phyloP scores from a whole-genome alignment of 2,113 vertebrate genomes.

The Hucho hucho region DNA sequence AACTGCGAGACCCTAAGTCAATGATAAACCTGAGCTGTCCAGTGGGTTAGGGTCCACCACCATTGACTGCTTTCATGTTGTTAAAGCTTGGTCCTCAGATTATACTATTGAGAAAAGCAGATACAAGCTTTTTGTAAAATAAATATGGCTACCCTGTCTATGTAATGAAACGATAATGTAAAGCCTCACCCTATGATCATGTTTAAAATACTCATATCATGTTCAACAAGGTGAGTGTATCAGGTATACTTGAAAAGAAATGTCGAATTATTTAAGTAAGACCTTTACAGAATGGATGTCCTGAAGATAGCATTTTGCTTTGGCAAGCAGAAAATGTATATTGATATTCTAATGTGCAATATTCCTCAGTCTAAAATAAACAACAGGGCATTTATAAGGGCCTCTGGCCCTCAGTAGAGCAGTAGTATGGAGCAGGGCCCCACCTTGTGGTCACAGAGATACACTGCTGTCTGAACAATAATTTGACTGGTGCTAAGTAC shows the following conservation, averaged over 20 bases:
- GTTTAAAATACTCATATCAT: no score
- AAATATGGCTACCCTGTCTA: no score
- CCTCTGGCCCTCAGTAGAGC: neutral
- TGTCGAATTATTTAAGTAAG: no score
- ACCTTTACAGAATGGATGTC: no score
- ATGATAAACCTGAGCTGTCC: neutral
- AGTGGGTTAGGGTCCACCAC: neutral
- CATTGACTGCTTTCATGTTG: neutral
- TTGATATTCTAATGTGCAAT: neutral
- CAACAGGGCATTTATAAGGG: neutral
- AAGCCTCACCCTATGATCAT: no score
- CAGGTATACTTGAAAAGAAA: no score
- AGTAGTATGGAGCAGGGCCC: conserved; percentile 45
- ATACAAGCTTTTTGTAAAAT: no score
- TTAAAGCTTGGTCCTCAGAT: neutral
- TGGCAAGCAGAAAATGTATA: neutral
- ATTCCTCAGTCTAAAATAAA: neutral
- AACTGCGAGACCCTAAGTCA: neutral
- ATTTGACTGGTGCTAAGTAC: no score
- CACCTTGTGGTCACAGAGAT: conserved; percentile 57
- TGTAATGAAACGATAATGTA: no score
- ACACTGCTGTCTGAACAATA: conserved; percentile 15
- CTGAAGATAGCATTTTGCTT: no score
- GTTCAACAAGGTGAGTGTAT: no score
- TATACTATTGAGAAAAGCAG: neutral